Evolutionary conservation across 2,113 vertebrate genomes (phyloP).

Genomic region (Rattus rattus): DNA sequence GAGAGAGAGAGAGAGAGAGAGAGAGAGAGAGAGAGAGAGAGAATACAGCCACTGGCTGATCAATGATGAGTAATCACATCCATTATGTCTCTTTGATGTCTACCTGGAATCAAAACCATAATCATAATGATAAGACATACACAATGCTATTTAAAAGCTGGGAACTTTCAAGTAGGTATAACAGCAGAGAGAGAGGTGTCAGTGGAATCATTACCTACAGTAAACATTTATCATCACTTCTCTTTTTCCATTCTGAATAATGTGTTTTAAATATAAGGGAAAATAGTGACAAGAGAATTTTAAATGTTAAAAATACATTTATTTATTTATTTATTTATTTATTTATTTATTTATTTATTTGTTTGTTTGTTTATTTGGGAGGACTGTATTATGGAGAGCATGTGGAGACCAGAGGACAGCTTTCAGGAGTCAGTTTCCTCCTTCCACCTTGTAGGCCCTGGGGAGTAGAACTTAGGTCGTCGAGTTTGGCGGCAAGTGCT

Average conservation of each 20-base stretch:
- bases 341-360: not conserved
- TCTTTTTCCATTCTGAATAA: not conserved
- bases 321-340: not conserved
- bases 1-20: too few relatives aligned
- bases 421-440: not conserved
- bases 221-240: not conserved
- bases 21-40: too few relatives aligned
- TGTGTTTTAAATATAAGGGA: not conserved
- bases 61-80: not conserved
- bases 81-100: not conserved
- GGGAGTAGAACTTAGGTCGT: not conserved
- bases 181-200: not conserved
- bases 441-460: not conserved
- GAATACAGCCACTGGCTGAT: not conserved
- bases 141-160: not conserved
- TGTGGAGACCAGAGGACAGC: not conserved
- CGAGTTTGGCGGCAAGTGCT: not conserved
- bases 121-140: not conserved
- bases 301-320: not conserved
- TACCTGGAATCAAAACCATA: not conserved
- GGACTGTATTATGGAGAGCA: too few relatives aligned
- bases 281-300: not conserved
- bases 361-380: not conserved
- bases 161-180: not conserved
- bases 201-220: not conserved